Evolutionary conservation across 2,888 invertebrate species (phyloP), one percentile per base, ranked within the genome.

Genomic region (Synanthedon tipuliformis): DNA sequence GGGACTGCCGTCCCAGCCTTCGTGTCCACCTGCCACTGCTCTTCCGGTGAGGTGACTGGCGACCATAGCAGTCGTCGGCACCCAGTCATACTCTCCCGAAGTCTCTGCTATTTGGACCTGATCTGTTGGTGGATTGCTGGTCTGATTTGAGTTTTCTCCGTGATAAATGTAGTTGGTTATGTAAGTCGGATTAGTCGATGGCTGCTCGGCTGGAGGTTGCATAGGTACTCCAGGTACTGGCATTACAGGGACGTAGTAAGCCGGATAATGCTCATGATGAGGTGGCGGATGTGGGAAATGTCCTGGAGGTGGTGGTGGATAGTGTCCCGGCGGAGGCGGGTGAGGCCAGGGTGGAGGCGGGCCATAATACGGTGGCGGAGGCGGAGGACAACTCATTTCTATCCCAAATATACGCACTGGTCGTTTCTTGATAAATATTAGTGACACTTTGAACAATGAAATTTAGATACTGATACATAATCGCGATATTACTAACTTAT

Each of bases 1-100:
- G 0, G 85, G 85, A 55, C 82, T 86, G 1, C 87, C 83, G 50
- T 88, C 87, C 84, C 87, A 86, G 0, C 85, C 87, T 61, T 88
- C 88, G 40, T 86, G 81, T 0, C 88, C 88, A 0, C 85, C 88
- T 0, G 82, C 69, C 0, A 88, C 84, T 0, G 87, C 88, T 60
- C 78, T 70, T 1, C 84, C 85, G 0, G 74, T 68, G 12, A 88
- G 57, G 12, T 69, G 64, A 1, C 63, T 67, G 0, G 86, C 86
- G 27, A 75, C 75, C 0, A 75, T 75, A 0, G 84, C 68, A 0
- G 84, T 86, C 0, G 83, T 75, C 0, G 83, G 80, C 0, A 86
- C 66, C 88, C 88, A 88, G 41, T 84, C 78, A 52, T 68, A 79
- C 2, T 86, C 85, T 53, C 84, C 86, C 41, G 78, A 70, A 48